Evolutionary conservation across 2,888 invertebrate genomes (phyloP), one percentile per base, ranked within the genome.

Genomic region (Crioceris asparagi): DNA sequence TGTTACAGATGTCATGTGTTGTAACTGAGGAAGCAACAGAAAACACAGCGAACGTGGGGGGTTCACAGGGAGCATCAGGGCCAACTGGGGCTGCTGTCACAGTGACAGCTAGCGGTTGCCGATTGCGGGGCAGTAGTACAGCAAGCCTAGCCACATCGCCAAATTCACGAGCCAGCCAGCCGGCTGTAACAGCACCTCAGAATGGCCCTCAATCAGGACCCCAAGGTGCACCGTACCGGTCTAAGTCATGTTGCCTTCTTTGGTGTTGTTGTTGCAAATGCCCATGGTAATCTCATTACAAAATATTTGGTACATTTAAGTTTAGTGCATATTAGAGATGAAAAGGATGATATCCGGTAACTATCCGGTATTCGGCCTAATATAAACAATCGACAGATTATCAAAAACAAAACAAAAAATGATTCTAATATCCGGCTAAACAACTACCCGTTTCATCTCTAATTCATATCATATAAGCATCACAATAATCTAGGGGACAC

Each of bases 261-360:
- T 77, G 76, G 74, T 78, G 77, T 59, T 79, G 78, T 56, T 78
- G 78, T 62, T 79, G 78, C 64, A 75, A 75, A 61, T 79, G 78
- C 64, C 75, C 75, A 57, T 78, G 77, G 77, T 77, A 63, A 67
- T n/a, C n/a, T n/a, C n/a, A n/a, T n/a, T n/a, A n/a, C n/a, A n/a
- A n/a, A n/a, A n/a, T n/a, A n/a, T n/a, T n/a, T n/a, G n/a, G n/a
- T n/a, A n/a, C n/a, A n/a, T n/a, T n/a, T n/a, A n/a, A n/a, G n/a
- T n/a, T n/a, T n/a, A n/a, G n/a, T n/a, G n/a, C n/a, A n/a, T n/a
- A n/a, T n/a, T n/a, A n/a, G n/a, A n/a, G n/a, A n/a, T n/a, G n/a
- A n/a, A n/a, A n/a, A n/a, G n/a, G n/a, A n/a, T n/a, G n/a, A n/a
- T n/a, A n/a, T n/a, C n/a, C n/a, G n/a, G n/a, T n/a, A n/a, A n/a